phyloP scores from a whole-genome alignment of 1,140 invertebrate genomes.

The Battus philenor region DNA sequence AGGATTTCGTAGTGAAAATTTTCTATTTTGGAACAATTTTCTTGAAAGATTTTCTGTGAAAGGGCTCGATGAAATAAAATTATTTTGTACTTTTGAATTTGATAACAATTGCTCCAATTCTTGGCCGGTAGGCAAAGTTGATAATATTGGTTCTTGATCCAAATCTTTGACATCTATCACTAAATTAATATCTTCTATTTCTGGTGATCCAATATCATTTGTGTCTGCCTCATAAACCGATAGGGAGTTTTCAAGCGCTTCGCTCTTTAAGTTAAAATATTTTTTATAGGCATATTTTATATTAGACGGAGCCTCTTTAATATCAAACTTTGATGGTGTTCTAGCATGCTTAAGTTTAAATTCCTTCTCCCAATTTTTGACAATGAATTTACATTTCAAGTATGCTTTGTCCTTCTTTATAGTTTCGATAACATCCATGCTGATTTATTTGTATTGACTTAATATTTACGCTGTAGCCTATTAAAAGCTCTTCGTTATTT shows the following conservation, averaged over 20 bases:
- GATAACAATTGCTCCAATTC: conserved; percentile 47
- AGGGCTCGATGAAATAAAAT: conserved; percentile 23
- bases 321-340: conserved; percentile 87
- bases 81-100: conserved; percentile 68
- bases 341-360: conserved; percentile 82
- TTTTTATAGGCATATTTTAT: conserved; percentile 87
- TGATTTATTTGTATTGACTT: no score
- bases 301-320: conserved; percentile 81
- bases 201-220: conserved; percentile 52
- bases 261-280: conserved; percentile 87
- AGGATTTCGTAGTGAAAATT: conserved; percentile 84
- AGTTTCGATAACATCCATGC: conserved; percentile 64
- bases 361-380: conserved; percentile 87
- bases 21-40: conserved; percentile 82
- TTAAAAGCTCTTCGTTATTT: no score
- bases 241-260: conserved; percentile 82
- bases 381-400: conserved; percentile 81
- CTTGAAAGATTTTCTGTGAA: conserved; percentile 76
- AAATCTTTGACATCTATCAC: background rate
- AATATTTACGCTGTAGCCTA: no score
- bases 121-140: conserved; percentile 44
- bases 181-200: conserved; percentile 16
- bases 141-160: conserved; percentile 31
- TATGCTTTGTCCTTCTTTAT: conserved; percentile 67
- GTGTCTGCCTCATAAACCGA: conserved; percentile 57